Conservation (phyloP, 2,888 invertebrate genomes). For the Noctuana brunneofusca region DNA sequence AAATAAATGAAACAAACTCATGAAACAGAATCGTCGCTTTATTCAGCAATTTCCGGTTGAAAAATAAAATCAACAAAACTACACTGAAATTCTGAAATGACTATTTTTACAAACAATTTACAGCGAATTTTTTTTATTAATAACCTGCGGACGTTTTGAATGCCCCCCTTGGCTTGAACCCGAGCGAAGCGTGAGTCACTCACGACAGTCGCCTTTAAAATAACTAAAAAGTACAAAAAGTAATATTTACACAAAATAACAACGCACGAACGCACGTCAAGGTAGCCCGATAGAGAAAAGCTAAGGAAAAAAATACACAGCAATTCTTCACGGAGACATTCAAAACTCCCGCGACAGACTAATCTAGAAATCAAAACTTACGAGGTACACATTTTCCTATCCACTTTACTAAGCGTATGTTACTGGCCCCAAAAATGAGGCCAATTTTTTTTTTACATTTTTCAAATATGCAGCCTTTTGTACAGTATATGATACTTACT, state of each 20-base stretch:
- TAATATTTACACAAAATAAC: slow-evolving; percentile 67
- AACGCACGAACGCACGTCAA: slow-evolving; percentile 48
- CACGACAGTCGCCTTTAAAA: slow-evolving; percentile 41
- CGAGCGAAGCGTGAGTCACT: slow-evolving; percentile 45
- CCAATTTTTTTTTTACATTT: slow-evolving; percentile 76
- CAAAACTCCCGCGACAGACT: slow-evolving; percentile 53
- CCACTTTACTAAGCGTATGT: slow-evolving; percentile 80
- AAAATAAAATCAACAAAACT: slow-evolving; percentile 79
- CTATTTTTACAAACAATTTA: slow-evolving; percentile 81
- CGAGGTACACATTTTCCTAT: slow-evolving; percentile 72
- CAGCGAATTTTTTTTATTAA: slow-evolving; percentile 61
- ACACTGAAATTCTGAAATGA: slow-evolving; percentile 79
- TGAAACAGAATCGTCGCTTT: slow-evolving; percentile 81
- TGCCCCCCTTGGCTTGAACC: slow-evolving; percentile 47
- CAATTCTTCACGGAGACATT: slow-evolving; percentile 46
- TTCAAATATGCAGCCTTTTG: slow-evolving; percentile 77
- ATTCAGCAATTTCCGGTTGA: slow-evolving; percentile 79
- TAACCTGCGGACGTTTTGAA: slow-evolving; percentile 49
- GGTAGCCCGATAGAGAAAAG: slow-evolving; percentile 49
- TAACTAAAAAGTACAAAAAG: slow-evolving; percentile 52
- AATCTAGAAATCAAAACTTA: slow-evolving; percentile 71
- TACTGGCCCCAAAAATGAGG: slow-evolving; percentile 72
- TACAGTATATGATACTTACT: slow-evolving; percentile 81
- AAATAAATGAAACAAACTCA: slow-evolving; percentile 60
- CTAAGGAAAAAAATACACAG: slow-evolving; percentile 49